Evolutionary conservation across 2,797 vertebrate genomes (phyloP).

Genomic region (Rhincodon typus): DNA sequence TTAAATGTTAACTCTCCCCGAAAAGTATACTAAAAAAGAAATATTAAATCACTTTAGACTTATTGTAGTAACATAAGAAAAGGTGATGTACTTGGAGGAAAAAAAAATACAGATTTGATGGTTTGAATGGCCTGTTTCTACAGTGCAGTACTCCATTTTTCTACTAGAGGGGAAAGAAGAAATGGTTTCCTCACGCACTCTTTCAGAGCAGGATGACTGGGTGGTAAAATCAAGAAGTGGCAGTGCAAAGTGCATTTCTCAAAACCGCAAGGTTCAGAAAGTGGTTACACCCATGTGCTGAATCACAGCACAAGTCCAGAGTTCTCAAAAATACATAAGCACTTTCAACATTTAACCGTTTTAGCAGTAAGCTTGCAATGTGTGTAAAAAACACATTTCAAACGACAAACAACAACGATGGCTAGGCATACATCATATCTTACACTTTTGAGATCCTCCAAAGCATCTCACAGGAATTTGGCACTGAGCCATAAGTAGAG

Average conservation of each 20-base stretch:
- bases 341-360: neutral
- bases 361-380: neutral
- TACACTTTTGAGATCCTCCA: neutral
- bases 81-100: neutral
- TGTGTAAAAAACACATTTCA: neutral
- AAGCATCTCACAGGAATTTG: neutral
- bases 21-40: neutral
- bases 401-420: neutral
- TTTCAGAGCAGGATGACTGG: neutral
- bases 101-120: neutral
- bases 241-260: neutral
- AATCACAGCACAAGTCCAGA: neutral
- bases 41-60: too few relatives aligned
- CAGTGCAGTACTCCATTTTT: neutral
- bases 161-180: neutral
- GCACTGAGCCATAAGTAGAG: neutral
- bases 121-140: neutral
- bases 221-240: neutral
- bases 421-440: too few relatives aligned
- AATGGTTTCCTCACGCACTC: neutral
- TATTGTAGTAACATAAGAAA: too few relatives aligned
- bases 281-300: neutral
- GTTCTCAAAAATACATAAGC: neutral
- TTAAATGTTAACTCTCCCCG: neutral
- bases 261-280: neutral